These are phyloP conservation scores for Eretmocerus hayati DNA, from an alignment of 2,888 invertebrate genomes.

Conservation along the genomic window DNA sequence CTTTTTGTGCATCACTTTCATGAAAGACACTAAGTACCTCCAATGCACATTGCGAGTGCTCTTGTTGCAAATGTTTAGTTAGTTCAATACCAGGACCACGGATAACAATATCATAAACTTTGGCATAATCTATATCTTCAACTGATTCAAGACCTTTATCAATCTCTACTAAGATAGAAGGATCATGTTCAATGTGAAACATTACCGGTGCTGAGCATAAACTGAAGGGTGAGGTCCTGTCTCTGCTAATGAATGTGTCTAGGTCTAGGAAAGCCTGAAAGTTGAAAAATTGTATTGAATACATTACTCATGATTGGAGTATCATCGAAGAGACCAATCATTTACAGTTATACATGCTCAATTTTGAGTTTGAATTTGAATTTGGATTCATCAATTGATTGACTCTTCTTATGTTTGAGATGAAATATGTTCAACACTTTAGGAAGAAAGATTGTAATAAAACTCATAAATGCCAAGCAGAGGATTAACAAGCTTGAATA, in stretches of 20 bases:
- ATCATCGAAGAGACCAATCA: too few species aligned
- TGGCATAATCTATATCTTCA: slow-evolving; percentile 59
- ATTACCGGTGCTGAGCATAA: slow-evolving; percentile 77
- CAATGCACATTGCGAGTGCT: slow-evolving; percentile 70
- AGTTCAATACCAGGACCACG: slow-evolving; percentile 66
- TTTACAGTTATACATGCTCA: too few species aligned
- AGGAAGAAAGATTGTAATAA: too few species aligned
- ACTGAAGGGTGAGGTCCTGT: slow-evolving; percentile 54
- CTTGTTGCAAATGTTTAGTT: slow-evolving; percentile 66
- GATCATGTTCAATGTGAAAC: slow-evolving; percentile 70
- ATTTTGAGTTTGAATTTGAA: too few species aligned
- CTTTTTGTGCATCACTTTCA: slow-evolving; percentile 75
- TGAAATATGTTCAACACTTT: too few species aligned
- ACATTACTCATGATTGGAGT: too few species aligned
- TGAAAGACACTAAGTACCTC: slow-evolving; percentile 69
- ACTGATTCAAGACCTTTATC: slow-evolving; percentile 62
- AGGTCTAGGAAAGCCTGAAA: slow-evolving; percentile 58
- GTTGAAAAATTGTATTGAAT: not conserved
- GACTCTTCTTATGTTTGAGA: too few species aligned
- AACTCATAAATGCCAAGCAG: too few species aligned
- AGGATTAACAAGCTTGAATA: too few species aligned
- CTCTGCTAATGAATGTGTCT: slow-evolving; percentile 63
- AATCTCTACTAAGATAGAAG: slow-evolving; percentile 60
- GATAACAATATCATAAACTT: slow-evolving; percentile 56
- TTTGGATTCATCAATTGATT: too few species aligned